Evolutionary conservation across 1,140 invertebrate species (phyloP), one percentile per base, ranked within the genome.

Genomic region (Drosophila ohnishii): DNA sequence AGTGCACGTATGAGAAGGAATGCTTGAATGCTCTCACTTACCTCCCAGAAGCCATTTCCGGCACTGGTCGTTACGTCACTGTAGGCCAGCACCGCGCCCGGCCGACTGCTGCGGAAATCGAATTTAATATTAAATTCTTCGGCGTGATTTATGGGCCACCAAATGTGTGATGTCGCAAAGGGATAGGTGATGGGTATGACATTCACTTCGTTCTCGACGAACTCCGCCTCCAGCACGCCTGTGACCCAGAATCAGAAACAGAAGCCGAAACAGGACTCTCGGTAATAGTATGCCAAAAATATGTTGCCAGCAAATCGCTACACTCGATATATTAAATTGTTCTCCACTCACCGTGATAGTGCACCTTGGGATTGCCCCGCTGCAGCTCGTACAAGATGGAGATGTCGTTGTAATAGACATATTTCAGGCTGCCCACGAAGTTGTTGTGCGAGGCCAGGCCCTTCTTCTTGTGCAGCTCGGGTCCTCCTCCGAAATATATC

Each of bases 121-220:
- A 98, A 97, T 90, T 95, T 95, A 47, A 98, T 92, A 81, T 95
- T 95, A 62, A 98, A 93, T 62, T 94, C 94, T 75, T 95, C 93
- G 39, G 93, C 95, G 59, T 93, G 94, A 89, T 95, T 94, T 80
- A 95, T 94, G 28, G 95, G 95, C 95, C 96, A 96, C 95, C 95
- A 96, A 91, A 97, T 96, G 91, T 97, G 96, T 59, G 96, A 96
- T 44, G 95, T 96, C 40, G 96, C 95, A 90, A 97, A 97, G 14
- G 97, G 97, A 93, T 97, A 98, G 28, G 97, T 98, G 67, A 98
- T 96, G 10, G 97, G 97, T 85, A 98, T 97, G 28, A 97, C 95
- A 83, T 96, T 95, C 10, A 97, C 96, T 91, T 97, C 95, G 44
- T 94, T 94, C 89, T 97, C 96, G 72, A 95, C 95, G 81, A 96